Evolutionary conservation across 2,888 invertebrate genomes (phyloP).

Genomic region (Zygothrica quintamaculata): DNA sequence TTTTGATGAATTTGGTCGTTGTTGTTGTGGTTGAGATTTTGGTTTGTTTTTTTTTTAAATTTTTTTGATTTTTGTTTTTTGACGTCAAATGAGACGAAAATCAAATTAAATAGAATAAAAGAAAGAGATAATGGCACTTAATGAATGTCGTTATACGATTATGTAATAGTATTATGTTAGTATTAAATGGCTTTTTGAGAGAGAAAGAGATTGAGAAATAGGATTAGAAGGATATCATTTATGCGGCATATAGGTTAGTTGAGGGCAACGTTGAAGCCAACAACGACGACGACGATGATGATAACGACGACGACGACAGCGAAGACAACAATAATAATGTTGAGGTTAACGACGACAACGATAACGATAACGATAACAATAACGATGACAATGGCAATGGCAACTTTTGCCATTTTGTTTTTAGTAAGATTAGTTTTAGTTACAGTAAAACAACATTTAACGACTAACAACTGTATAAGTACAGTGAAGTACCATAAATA

Average conservation of each 20-base stretch:
- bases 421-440: slow-evolving; percentile 28
- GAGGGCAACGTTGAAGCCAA: slow-evolving; percentile 35
- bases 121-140: slow-evolving; percentile 66
- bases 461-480: slow-evolving; percentile 53
- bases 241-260: too few species aligned
- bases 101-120: slow-evolving; percentile 70
- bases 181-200: too few species aligned
- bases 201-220: too few species aligned
- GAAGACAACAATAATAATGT: slow-evolving; percentile 25
- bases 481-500: slow-evolving; percentile 23
- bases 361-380: slow-evolving; percentile 29
- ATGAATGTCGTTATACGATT: slow-evolving; percentile 65
- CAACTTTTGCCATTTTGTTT: slow-evolving; percentile 21
- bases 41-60: slow-evolving; percentile 15
- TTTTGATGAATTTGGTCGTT: slow-evolving; percentile 19
- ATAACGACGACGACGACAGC: slow-evolving; percentile 37
- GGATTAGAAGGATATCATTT: too few species aligned
- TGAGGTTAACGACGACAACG: slow-evolving; percentile 37
- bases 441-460: slow-evolving; percentile 66
- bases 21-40: slow-evolving; percentile 30
- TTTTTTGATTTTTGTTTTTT: slow-evolving; percentile 5
- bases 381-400: slow-evolving; percentile 33
- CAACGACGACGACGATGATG: slow-evolving; percentile 33
- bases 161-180: slow-evolving; percentile 49
- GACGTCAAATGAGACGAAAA: slow-evolving; percentile 65